Conservation (phyloP, 2,888 invertebrate species). For the Drosophila anomelani region DNA sequence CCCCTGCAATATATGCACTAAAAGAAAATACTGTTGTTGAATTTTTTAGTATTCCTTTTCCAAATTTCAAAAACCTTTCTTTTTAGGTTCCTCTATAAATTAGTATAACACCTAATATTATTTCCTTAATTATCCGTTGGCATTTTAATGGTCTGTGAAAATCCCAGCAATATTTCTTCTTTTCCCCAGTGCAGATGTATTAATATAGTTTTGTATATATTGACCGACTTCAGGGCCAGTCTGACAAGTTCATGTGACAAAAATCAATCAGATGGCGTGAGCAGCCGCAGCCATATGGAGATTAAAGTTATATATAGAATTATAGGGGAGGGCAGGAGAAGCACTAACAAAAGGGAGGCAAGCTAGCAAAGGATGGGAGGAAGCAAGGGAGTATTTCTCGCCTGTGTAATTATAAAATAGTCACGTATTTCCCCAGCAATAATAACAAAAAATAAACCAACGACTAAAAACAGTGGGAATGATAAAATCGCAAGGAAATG, state of each 20-base stretch:
- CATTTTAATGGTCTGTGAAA: background rate
- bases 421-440: slow-evolving; percentile 42
- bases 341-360: slow-evolving; percentile 4
- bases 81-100: too few relatives aligned
- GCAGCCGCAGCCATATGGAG: slow-evolving; percentile 62
- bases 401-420: slow-evolving; percentile 44
- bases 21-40: background rate
- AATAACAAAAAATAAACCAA: slow-evolving; percentile 5
- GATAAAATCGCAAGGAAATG: slow-evolving; percentile 22
- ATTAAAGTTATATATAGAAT: slow-evolving; percentile 59
- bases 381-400: slow-evolving; percentile 17
- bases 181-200: slow-evolving; percentile 25
- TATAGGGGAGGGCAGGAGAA: background rate
- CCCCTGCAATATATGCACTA: background rate
- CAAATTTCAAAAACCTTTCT: background rate
- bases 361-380: background rate
- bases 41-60: too few relatives aligned
- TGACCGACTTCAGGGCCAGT: slow-evolving; percentile 67
- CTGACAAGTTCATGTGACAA: slow-evolving; percentile 66
- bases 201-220: slow-evolving; percentile 39
- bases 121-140: background rate
- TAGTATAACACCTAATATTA: background rate
- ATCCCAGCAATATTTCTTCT: background rate
- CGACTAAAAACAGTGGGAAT: slow-evolving; percentile 21
- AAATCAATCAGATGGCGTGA: slow-evolving; percentile 68